A percentile compares a stretch with the other conserved stretches of the same genome.
These are phyloP conservation scores for Tipula confusa DNA, from an alignment of 2,888 invertebrate species.

Conservation along the genomic window DNA sequence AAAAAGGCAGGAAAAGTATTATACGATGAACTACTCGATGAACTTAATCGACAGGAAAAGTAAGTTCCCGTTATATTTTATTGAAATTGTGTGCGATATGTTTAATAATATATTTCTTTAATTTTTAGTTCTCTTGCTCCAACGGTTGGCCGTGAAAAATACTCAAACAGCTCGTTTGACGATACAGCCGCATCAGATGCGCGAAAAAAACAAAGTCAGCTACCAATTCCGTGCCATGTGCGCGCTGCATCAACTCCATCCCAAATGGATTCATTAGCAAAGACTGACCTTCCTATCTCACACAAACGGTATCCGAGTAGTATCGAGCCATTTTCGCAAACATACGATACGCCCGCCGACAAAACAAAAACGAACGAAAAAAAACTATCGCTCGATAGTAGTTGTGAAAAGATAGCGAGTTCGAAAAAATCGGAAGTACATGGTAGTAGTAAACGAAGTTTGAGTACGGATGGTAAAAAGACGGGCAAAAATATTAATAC, in stretches of 20 bases:
- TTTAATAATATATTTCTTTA: background rate
- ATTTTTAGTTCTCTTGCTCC: background rate
- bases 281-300: slow-evolving; percentile 32
- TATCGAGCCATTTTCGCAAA: slow-evolving; percentile 26
- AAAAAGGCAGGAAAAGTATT: slow-evolving; percentile 61
- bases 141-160: background rate
- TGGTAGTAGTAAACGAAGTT: slow-evolving; percentile 45
- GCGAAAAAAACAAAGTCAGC: slow-evolving; percentile 44
- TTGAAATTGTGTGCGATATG: too few species aligned
- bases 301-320: slow-evolving; percentile 42
- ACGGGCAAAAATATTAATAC: slow-evolving; percentile 44
- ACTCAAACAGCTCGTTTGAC: slow-evolving; percentile 34
- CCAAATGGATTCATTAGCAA: slow-evolving; percentile 42
- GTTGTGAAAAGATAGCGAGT: slow-evolving; percentile 39
- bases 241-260: slow-evolving; percentile 50
- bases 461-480: slow-evolving; percentile 43
- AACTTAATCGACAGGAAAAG: slow-evolving; percentile 45
- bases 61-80: slow-evolving; percentile 38
- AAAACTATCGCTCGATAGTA: slow-evolving; percentile 36
- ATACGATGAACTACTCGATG: slow-evolving; percentile 55
- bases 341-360: background rate
- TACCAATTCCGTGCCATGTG: slow-evolving; percentile 48
- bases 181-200: slow-evolving; percentile 38
- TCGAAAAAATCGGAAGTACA: background rate
- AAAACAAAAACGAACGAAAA: slow-evolving; percentile 34